Evolutionary conservation across 1,140 invertebrate genomes (phyloP).

Genomic region (Drosophila kanapiae): DNA sequence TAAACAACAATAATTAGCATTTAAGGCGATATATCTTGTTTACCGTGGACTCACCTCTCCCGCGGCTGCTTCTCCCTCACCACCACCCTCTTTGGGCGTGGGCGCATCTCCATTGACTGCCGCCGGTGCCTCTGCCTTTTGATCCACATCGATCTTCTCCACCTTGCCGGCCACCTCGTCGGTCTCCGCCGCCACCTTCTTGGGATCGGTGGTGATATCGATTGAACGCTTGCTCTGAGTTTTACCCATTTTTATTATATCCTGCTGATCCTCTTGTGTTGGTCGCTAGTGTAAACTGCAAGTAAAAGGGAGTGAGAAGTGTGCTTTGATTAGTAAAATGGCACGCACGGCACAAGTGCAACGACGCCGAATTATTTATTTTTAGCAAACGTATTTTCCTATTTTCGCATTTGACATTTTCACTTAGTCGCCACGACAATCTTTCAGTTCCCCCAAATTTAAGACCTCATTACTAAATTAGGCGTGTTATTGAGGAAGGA

Average conservation of each 20-base stretch:
- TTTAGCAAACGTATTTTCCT: slow-evolving; percentile 52
- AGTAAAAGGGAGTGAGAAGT: not conserved
- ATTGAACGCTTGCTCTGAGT: slow-evolving; percentile 94
- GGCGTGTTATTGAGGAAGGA: not conserved
- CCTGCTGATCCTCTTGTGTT: slow-evolving; percentile 50
- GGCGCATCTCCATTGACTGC: slow-evolving; percentile 89
- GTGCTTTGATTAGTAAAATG: slow-evolving; percentile 29
- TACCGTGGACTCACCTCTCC: slow-evolving; percentile 60
- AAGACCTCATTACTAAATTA: slow-evolving; percentile 34
- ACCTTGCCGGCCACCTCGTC: slow-evolving; percentile 90
- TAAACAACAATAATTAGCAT: not conserved
- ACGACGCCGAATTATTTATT: slow-evolving; percentile 19
- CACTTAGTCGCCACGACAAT: slow-evolving; percentile 1
- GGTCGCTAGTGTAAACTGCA: slow-evolving; percentile 64
- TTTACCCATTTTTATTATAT: slow-evolving; percentile 89
- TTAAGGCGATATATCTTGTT: not conserved
- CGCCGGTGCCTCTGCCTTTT: slow-evolving; percentile 85
- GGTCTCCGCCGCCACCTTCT: slow-evolving; percentile 89
- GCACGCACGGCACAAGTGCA: slow-evolving; percentile 36
- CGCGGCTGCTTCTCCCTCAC: slow-evolving; percentile 55
- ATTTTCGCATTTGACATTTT: slow-evolving; percentile 79
- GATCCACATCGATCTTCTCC: slow-evolving; percentile 90
- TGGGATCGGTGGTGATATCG: slow-evolving; percentile 92
- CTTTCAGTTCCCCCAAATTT: slow-evolving; percentile 8
- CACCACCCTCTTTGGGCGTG: slow-evolving; percentile 87